Base-by-base conservation (phyloP, 2,113 vertebrate species). In the Heptranchias perlo region DNA sequence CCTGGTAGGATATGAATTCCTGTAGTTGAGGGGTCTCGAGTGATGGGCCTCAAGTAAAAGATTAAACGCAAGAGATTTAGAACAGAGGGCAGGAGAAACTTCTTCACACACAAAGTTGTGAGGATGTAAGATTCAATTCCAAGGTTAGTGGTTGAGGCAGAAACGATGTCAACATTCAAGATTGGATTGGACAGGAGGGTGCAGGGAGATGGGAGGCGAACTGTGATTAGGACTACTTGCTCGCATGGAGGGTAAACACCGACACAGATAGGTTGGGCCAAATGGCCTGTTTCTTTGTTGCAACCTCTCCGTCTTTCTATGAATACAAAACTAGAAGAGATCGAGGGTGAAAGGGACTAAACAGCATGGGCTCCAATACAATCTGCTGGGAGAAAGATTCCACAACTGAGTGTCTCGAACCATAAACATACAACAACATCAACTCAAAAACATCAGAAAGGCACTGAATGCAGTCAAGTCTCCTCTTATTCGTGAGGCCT, bases 401-500 rank as follows among this genome's bases (percentile, higher is more conserved):
- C 13, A 21, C 58, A 93, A 28, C 39, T 47, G 6, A 25, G 14
- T 28, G 6, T 23, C 14, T 23, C 23, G 47, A n/a, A 67, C 3
- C 8, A 28, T 39, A 67, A 44, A 94, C n/a, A 28, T 44, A 39
- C 21, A 39, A 23, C n/a, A 94, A 14, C 62, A 47, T 10, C 7
- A 39, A 94, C 2, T 8, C 8, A 64, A 16, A 91, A 10, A 31
- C 35, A 44, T 47, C 54, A 16, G 91, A 94, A 35, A 39, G n/a
- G 13, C 6, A 54, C 7, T 96, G 64, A 94, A 65, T 25, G 13
- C 25, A 0, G 62, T 65, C 0, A 3, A 82, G 49, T n/a, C 10
- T 13, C 18, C 0, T 13, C 97, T 98, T 97, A 99, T 99, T 99
- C 98, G 98, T 98, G 96, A 99, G 98, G 86, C 99, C 99, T 0